Evolutionary conservation across 2,888 invertebrate species (phyloP), one percentile per base, ranked within the genome.

Genomic region (Odontocerum albicorne): DNA sequence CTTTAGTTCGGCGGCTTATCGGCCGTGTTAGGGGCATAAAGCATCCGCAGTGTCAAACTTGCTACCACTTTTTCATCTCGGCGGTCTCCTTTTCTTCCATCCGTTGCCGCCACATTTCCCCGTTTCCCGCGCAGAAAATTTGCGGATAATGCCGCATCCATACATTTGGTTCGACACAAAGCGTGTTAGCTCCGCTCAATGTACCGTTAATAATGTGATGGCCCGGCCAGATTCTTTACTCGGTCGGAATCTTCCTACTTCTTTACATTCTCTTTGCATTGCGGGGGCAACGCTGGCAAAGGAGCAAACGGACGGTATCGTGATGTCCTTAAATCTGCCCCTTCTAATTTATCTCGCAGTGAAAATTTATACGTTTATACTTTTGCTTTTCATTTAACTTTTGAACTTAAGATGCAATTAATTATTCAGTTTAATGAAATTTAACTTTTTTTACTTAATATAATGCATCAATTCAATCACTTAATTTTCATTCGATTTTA

Each of bases 161-260:
- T 51, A 56, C 46, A 55, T 50, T 45, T 38, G 21, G 39, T 42
- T 54, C 54, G 57, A 49, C 60, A 57, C 55, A 57, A 60, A 60
- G 60, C 54, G 57, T 40, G 57, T 49, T 59, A 60, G 56, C 50
- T 38, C 46, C 32, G 55, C 55, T 47, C 60, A 60, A 60, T 60
- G 60, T 55, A 40, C 42, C 47, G 60, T 36, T 20, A 39, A 13
- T 60, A 60, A 57, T 55, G 33, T 51, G 54, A 33, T 38, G 35
- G 50, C 51, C 44, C 17, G 45, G 38, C 55, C 50, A 50, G 50
- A 49, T 49, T 46, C 49, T 42, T n/a, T n/a, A n/a, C n/a, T n/a
- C n/a, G n/a, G n/a, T n/a, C 36, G 15, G 44, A 6, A 36, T 38
- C 35, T 32, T 45, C 38, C n/a, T n/a, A n/a, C n/a, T n/a, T 45